Conservation (phyloP, 1,140 invertebrate species). For the Bombus picipes region DNA sequence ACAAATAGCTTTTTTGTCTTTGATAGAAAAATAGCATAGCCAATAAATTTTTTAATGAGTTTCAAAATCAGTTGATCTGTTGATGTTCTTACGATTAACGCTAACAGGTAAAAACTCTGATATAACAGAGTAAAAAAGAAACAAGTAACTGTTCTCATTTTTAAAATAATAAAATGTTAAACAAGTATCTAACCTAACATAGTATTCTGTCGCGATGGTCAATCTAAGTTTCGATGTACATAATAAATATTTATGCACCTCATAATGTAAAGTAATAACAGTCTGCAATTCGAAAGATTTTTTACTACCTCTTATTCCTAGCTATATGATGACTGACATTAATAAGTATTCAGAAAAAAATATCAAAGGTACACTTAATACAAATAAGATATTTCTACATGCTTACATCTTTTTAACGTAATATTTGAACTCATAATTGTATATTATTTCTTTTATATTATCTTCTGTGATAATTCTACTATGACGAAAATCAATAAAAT, state of each 20-base stretch:
- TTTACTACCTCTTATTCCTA: slow-evolving; percentile 27
- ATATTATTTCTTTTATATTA: not conserved
- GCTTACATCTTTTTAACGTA: not conserved
- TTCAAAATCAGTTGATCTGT: not conserved
- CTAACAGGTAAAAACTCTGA: not conserved
- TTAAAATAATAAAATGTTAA: not conserved
- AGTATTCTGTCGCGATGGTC: slow-evolving; percentile 3
- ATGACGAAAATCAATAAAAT: not conserved
- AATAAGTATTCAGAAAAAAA: not conserved
- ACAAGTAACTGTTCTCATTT: slow-evolving; percentile 16
- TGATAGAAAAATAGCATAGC: not conserved
- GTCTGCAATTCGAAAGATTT: slow-evolving; percentile 17
- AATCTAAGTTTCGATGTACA: slow-evolving; percentile 35
- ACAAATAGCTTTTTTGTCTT: slow-evolving; percentile 42
- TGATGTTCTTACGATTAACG: not conserved
- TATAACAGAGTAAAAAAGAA: not conserved
- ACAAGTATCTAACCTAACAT: not conserved
- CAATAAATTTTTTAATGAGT: slow-evolving; percentile 18
- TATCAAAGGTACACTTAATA: not conserved
- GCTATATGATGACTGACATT: not conserved
- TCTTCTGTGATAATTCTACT: not conserved
- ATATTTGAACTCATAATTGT: not conserved
- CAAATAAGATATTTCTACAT: not conserved
- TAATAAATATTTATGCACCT: slow-evolving; percentile 48
- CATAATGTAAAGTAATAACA: slow-evolving; percentile 27